These are phyloP conservation scores for Fregata magnificens DNA, from an alignment of 2,113 vertebrate genomes.

Conservation along the genomic window DNA sequence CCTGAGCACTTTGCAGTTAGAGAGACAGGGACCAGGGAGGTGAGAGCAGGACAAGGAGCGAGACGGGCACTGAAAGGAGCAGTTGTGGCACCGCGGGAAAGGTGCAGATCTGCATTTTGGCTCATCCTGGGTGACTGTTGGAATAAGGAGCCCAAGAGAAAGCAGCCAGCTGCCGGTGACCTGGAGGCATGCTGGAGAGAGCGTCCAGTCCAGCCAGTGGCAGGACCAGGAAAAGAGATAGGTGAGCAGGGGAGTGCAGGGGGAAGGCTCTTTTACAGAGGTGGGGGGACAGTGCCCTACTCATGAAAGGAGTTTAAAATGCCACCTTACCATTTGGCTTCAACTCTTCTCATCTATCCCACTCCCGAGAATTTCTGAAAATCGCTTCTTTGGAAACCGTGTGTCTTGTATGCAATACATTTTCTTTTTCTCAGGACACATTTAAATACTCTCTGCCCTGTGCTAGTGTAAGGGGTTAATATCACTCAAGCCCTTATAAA, in stretches of 20 bases:
- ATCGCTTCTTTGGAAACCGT: background rate
- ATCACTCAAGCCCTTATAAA: background rate
- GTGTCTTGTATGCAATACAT: background rate
- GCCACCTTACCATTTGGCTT: background rate
- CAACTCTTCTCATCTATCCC: background rate
- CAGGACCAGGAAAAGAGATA: background rate
- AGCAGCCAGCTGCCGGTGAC: background rate
- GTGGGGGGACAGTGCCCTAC: background rate
- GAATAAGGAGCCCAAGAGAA: background rate
- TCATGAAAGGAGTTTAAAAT: background rate
- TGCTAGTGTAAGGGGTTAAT: background rate
- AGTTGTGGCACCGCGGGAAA: background rate
- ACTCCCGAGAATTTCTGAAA: background rate
- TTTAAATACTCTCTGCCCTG: background rate
- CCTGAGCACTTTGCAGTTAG: background rate
- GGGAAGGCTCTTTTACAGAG: background rate
- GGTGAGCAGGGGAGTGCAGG: background rate
- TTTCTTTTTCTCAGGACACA: background rate
- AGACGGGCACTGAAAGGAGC: background rate
- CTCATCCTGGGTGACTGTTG: background rate
- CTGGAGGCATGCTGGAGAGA: background rate
- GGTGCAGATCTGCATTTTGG: background rate
- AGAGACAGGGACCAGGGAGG: background rate
- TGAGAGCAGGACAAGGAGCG: fast-evolving
- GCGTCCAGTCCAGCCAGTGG: background rate